Evolutionary conservation across 2,888 invertebrate genomes (phyloP), one percentile per base, ranked within the genome.

Genomic region (Amphipoea lucens): DNA sequence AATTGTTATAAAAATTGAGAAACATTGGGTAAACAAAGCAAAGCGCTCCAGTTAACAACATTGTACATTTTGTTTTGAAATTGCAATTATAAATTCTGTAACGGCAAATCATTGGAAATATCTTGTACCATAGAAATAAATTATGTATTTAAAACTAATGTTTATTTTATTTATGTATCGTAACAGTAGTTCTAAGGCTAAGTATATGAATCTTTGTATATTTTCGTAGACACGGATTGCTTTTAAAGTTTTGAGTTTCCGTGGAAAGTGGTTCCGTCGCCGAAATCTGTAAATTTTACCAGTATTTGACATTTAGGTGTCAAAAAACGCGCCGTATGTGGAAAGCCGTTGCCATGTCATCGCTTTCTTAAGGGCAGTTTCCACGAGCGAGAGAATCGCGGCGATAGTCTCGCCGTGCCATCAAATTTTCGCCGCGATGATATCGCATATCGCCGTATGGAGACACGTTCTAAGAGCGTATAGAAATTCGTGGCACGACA

Each of bases 111-210:
- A 96, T 96, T 95, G 93, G 92, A 91, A 94, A 94, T 94, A 95
- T 92, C 92, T 93, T 96, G 96, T 96, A 96, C 96, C 95, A 96
- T 96, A 96, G 95, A 94, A 96, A 96, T 96, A 96, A 97, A 97
- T 97, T 96, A 97, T 96, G 96, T 97, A 96, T 96, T 96, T 96
- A 96, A 96, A 95, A 90, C 89, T 80, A 77, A 78, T 11, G 72
- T 86, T 86, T 86, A 77, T 92, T 90, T 90, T 89, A 88, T 90
- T 90, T 81, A 51, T 57, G 36, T 71, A 42, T 70, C 54, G 5
- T 65, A 17, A n/a, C 5, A 36, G 23, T 48, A 40, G 51, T 40
- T 67, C 42, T 67, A 42, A 67, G 14, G 0, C 14, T 23, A 9
- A 48, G 11, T 69, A 29, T 48, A 68, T n/a, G 6, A 20, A 29